phyloP scores from a whole-genome alignment of 2,113 vertebrate genomes.

The Casuarius casuarius region DNA sequence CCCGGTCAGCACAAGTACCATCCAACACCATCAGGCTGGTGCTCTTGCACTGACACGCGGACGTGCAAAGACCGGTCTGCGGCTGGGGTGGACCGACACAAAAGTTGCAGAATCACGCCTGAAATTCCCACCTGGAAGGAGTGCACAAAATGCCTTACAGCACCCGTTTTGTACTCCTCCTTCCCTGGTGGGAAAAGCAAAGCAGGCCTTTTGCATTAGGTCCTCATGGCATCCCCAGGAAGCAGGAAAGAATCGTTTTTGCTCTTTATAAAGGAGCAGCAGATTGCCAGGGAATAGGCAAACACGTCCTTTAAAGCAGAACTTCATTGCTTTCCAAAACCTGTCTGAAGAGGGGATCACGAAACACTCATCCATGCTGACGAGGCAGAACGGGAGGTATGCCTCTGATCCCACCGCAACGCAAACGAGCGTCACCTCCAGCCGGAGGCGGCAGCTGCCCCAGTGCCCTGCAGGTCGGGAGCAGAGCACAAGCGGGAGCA shows the following conservation, averaged over 20 bases:
- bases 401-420: not conserved
- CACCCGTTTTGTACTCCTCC: not conserved
- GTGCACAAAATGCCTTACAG: rapidly evolving
- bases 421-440: not conserved
- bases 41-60: not conserved
- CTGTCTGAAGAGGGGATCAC: not conserved
- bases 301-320: not conserved
- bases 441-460: not conserved
- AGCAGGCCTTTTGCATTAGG: not conserved
- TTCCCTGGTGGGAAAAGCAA: not conserved
- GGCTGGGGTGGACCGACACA: rapidly evolving
- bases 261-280: not conserved
- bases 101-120: not conserved
- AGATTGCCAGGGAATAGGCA: not conserved
- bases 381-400: not conserved
- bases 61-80: not conserved
- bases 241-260: not conserved
- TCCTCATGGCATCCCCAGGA: not conserved
- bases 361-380: not conserved
- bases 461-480: too few relatives aligned
- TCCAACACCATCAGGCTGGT: not conserved
- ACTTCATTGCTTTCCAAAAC: not conserved
- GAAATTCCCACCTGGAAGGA: not conserved
- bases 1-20: not conserved
- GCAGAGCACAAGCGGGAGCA: not conserved